Evolutionary conservation across 2,797 vertebrate species (phyloP).

Genomic region (Masticophis lateralis): DNA sequence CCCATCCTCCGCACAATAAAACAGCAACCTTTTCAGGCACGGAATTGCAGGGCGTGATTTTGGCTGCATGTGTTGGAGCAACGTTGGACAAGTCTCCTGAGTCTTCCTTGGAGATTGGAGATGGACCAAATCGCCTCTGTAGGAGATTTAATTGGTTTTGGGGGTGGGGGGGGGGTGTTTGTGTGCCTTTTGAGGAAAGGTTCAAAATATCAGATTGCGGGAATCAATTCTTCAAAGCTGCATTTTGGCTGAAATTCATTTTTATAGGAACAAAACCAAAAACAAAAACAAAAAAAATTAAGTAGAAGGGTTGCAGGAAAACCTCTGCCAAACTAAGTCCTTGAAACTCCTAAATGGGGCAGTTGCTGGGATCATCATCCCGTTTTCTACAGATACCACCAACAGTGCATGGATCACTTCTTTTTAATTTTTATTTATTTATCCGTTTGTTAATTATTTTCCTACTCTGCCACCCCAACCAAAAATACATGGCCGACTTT

Average conservation of each 20-base stretch:
- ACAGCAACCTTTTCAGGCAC: conserved; percentile 51
- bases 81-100: conserved; percentile 6
- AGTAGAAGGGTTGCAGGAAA: background rate
- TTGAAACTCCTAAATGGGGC: background rate
- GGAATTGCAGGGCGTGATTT: background rate
- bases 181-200: background rate
- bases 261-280: background rate
- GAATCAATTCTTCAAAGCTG: background rate
- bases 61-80: conserved; percentile 9
- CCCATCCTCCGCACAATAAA: conserved; percentile 50
- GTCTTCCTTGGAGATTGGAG: conserved; percentile 31
- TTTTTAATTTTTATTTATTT: background rate
- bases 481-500: background rate
- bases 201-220: background rate
- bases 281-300: background rate
- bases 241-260: background rate
- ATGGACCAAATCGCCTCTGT: conserved; percentile 17
- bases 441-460: background rate
- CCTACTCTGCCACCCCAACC: background rate
- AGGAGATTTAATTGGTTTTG: conserved; percentile 26
- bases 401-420: background rate
- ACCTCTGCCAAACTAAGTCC: background rate
- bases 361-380: background rate
- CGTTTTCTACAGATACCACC: background rate
- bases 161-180: background rate